These are phyloP conservation scores for Drosophila algonquin DNA, from an alignment of 2,888 invertebrate genomes.

Conservation along the genomic window DNA sequence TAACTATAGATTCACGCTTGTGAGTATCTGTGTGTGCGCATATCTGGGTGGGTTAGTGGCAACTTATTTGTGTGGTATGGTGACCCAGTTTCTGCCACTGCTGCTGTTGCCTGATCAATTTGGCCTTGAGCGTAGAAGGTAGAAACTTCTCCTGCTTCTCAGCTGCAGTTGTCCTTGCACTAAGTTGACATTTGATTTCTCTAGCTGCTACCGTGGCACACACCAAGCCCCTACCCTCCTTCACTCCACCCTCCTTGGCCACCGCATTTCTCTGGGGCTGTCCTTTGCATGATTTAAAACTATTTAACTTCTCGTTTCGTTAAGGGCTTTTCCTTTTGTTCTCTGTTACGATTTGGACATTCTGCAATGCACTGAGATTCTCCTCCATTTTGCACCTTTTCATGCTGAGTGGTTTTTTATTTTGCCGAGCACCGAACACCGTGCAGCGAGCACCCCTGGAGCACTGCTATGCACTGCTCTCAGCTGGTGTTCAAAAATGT, in stretches of 20 bases:
- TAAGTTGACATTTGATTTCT: conserved; percentile 69
- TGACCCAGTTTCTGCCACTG: conserved; percentile 47
- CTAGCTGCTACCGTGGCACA: conserved; percentile 17
- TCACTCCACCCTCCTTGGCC: not conserved
- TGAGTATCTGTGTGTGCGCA: not conserved
- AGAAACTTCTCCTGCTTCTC: conserved; percentile 68
- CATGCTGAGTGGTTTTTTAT: conserved; percentile 56
- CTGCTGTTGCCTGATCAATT: conserved; percentile 55
- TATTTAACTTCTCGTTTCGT: conserved; percentile 66
- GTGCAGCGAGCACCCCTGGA: not conserved
- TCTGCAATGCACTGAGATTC: conserved; percentile 54
- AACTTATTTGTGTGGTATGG: conserved; percentile 45
- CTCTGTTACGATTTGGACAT: conserved; percentile 49
- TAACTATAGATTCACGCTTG: not conserved
- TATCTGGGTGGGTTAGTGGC: conserved; percentile 20
- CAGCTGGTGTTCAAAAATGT: conserved; percentile 60
- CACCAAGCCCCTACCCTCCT: not conserved
- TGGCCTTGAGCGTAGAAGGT: conserved; percentile 60
- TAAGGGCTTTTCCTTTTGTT: conserved; percentile 32
- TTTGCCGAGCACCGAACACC: not conserved
- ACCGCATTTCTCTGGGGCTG: conserved; percentile 43
- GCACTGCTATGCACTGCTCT: conserved; percentile 7
- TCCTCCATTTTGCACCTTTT: conserved; percentile 60
- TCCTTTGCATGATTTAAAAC: conserved; percentile 71
- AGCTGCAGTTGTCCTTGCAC: conserved; percentile 69